These are phyloP conservation scores for Clepsis dumicolana DNA, from an alignment of 2,888 invertebrate species.

Conservation along the genomic window DNA sequence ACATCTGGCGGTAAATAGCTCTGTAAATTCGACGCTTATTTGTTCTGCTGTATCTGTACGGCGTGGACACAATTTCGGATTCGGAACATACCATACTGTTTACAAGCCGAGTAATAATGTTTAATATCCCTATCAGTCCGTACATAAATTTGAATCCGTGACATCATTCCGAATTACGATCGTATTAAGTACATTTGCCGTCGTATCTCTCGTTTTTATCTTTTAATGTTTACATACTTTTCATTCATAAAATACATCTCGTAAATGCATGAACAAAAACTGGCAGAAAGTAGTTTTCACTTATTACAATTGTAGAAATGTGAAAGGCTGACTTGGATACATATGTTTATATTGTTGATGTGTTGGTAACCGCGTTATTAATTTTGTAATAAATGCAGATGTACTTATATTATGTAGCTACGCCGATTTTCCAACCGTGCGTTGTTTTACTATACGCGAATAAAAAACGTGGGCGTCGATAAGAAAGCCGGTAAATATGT, in stretches of 20 bases:
- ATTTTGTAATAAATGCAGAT: neutral
- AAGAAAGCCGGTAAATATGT: conserved; percentile 4
- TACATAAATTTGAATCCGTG: conserved; percentile 13
- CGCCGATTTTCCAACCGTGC: neutral
- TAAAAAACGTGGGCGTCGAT: neutral
- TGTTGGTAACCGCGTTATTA: neutral
- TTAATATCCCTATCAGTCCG: conserved; percentile 17
- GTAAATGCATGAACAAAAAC: conserved; percentile 7
- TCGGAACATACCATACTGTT: conserved; percentile 8
- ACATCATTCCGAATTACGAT: conserved; percentile 9
- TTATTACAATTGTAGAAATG: conserved; percentile 17
- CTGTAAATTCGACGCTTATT: conserved; percentile 40
- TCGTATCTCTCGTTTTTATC: neutral
- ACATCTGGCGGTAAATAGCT: conserved; percentile 44
- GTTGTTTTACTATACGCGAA: neutral
- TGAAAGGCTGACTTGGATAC: conserved; percentile 12
- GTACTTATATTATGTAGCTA: neutral
- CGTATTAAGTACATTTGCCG: neutral
- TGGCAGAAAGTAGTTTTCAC: conserved; percentile 9
- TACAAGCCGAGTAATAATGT: conserved; percentile 28
- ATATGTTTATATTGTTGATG: neutral
- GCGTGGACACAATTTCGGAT: conserved; percentile 17
- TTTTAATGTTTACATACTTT: conserved; percentile 14
- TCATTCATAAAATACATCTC: neutral
- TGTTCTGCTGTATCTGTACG: conserved; percentile 35